phyloP scores from a whole-genome alignment of 2,888 invertebrate species.

The Ganaspis brasiliensis region DNA sequence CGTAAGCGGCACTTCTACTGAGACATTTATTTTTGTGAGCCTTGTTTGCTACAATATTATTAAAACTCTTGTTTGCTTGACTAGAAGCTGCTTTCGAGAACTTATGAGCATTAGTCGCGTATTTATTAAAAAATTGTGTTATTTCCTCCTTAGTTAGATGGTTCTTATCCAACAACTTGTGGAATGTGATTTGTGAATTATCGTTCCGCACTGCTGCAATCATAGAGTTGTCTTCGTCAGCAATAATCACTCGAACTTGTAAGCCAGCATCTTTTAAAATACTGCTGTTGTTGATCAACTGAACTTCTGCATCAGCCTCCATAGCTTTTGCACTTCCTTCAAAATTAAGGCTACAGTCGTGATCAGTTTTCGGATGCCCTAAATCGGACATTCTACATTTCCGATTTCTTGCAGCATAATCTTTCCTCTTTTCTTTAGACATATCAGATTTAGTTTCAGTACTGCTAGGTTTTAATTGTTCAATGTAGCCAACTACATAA shows the following conservation, averaged over 20 bases:
- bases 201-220: constrained; percentile 49
- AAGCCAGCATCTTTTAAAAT: background rate
- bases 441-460: too few relatives aligned
- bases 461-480: too few relatives aligned
- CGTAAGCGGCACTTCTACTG: constrained; percentile 37
- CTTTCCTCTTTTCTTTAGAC: too few relatives aligned
- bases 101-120: constrained; percentile 55
- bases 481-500: too few relatives aligned
- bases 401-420: constrained; percentile 48
- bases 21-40: constrained; percentile 57
- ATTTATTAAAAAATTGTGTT: too few relatives aligned
- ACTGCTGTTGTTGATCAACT: background rate
- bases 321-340: too few relatives aligned
- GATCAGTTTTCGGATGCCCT: constrained; percentile 9
- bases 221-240: constrained; percentile 50
- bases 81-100: constrained; percentile 56
- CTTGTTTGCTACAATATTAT: constrained; percentile 46
- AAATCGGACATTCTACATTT: constrained; percentile 48
- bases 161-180: constrained; percentile 48
- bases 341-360: background rate
- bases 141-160: too few relatives aligned
- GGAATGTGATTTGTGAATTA: background rate
- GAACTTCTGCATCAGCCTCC: background rate
- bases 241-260: background rate
- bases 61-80: constrained; percentile 59